phyloP scores from a whole-genome alignment of 23 tunicate genomes.

The Halocynthia aurantium region DNA sequence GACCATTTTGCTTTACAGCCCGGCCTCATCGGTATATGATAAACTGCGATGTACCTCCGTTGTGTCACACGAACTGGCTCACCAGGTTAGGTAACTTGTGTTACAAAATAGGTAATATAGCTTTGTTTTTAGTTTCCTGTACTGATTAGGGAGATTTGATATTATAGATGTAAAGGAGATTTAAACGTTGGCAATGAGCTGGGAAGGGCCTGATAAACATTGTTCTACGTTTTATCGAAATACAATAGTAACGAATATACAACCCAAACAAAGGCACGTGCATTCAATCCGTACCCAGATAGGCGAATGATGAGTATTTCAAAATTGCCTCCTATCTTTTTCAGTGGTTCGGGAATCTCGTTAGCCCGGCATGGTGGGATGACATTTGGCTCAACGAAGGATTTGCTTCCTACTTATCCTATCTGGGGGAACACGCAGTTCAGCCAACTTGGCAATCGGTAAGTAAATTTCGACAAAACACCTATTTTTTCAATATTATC shows the following conservation, averaged over 20 bases:
- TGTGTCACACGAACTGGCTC: constrained; percentile 57
- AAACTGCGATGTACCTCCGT: constrained; percentile 35
- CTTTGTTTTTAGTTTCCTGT: too few species aligned
- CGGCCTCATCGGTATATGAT: constrained; percentile 40
- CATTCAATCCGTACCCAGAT: too few species aligned
- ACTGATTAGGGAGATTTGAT: too few species aligned
- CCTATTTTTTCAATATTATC: neutral
- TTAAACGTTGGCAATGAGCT: too few species aligned
- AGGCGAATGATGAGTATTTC: too few species aligned
- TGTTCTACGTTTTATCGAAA: too few species aligned
- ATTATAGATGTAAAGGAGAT: too few species aligned
- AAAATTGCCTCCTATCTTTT: constrained; percentile 5
- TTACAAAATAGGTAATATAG: too few species aligned
- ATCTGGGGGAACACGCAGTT: constrained; percentile 30
- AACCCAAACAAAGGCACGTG: too few species aligned
- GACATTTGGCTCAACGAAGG: constrained; percentile 85
- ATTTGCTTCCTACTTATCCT: constrained; percentile 51
- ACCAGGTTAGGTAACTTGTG: constrained; percentile 27
- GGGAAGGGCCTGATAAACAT: too few species aligned
- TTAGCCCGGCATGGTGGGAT: constrained; percentile 85
- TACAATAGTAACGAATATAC: too few species aligned
- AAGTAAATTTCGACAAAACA: constrained; percentile 1
- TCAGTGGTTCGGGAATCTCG: constrained; percentile 74
- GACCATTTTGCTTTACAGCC: constrained; percentile 41
- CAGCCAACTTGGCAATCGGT: constrained; percentile 52